Evolutionary conservation across 2,797 vertebrate species (phyloP).

Genomic region (Brotula barbata): DNA sequence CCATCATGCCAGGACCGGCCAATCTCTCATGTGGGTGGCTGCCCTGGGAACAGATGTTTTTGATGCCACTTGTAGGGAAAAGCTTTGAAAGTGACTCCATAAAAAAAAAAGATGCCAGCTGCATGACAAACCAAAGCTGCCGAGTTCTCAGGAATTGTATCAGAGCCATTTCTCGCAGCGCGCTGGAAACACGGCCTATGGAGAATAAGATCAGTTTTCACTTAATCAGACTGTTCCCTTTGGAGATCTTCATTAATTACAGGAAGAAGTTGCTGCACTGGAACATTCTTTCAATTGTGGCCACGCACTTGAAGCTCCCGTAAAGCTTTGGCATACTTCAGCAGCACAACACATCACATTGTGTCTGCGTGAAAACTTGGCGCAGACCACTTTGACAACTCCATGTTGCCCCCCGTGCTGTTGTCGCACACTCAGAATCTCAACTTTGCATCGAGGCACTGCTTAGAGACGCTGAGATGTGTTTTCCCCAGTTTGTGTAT

Average conservation of each 20-base stretch:
- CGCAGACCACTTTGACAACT: no score
- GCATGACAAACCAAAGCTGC: slow-evolving; percentile 61
- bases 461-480: no score
- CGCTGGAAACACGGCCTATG: slow-evolving; percentile 52
- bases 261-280: slow-evolving; percentile 56
- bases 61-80: slow-evolving; percentile 70
- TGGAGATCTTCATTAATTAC: slow-evolving; percentile 74
- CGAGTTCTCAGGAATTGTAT: slow-evolving; percentile 61
- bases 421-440: no score
- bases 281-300: slow-evolving; percentile 64
- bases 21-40: slow-evolving; percentile 62
- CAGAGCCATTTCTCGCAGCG: slow-evolving; percentile 40
- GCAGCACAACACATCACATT: no score
- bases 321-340: no score
- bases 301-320: no score
- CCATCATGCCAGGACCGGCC: slow-evolving; percentile 52
- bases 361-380: no score
- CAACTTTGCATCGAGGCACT: no score
- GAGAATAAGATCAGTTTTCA: slow-evolving; percentile 70
- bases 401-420: no score
- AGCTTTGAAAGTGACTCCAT: slow-evolving; percentile 74
- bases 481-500: no score
- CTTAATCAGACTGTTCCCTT: slow-evolving; percentile 72
- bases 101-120: slow-evolving; percentile 68
- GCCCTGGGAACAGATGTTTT: slow-evolving; percentile 75